Percentiles rank a stretch among this genome's conserved stretches.
Conservation (phyloP, 2,113 vertebrate genomes). For the Ondatra zibethicus region DNA sequence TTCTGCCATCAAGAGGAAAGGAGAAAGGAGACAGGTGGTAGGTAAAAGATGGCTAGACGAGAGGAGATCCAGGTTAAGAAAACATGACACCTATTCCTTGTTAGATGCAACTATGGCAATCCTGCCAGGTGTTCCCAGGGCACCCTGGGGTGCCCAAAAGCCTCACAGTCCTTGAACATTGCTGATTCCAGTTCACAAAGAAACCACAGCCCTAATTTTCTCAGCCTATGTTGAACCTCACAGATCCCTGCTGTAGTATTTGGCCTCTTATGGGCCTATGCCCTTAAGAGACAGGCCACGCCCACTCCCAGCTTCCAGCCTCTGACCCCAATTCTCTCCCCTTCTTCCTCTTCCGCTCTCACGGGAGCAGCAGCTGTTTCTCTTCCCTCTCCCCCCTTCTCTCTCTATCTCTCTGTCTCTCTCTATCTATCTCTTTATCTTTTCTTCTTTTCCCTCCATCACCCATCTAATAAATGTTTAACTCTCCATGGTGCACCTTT, state of each 20-base stretch:
- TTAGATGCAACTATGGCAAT: rapidly evolving
- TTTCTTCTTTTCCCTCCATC: too few species aligned
- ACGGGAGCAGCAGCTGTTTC: too few species aligned
- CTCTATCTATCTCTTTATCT: too few species aligned
- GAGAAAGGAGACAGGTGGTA: neutral
- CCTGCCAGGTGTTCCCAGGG: neutral
- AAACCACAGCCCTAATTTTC: neutral
- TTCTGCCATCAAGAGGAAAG: neutral
- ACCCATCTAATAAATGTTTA: too few species aligned
- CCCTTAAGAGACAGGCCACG: too few species aligned
- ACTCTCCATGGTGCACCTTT: too few species aligned
- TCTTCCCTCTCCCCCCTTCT: too few species aligned
- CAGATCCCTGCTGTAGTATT: neutral
- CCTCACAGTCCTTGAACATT: rapidly evolving
- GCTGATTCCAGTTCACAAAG: neutral
- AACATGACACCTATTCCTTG: neutral
- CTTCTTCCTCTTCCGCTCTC: too few species aligned
- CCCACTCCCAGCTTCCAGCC: too few species aligned
- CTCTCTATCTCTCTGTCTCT: too few species aligned
- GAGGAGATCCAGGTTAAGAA: neutral
- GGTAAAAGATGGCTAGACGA: neutral
- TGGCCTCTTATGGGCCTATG: too few species aligned
- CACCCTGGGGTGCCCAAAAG: neutral
- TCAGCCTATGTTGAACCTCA: neutral
- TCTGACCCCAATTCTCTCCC: too few species aligned